Percentiles rank a stretch among this genome's conserved stretches.
Evolutionary conservation across 2,888 invertebrate species (phyloP).

Genomic region (Thera obeliscata): DNA sequence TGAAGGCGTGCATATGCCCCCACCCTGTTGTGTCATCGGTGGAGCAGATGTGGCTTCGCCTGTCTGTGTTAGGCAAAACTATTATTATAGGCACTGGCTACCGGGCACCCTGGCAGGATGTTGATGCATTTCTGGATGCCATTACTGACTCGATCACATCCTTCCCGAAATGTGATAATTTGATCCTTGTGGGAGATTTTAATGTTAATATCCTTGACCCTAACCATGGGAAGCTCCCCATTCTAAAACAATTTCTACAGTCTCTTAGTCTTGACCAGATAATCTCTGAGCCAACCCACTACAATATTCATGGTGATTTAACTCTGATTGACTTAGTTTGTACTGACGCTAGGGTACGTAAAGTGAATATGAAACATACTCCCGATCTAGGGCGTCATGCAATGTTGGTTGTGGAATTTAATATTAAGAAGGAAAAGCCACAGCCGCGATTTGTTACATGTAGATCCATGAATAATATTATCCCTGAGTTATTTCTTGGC

Average conservation of each 20-base stretch:
- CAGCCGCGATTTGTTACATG: too few relatives aligned
- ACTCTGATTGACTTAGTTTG: neutral
- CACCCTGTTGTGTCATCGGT: too few relatives aligned
- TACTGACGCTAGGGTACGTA: neutral
- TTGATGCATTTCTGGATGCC: neutral
- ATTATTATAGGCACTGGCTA: too few relatives aligned
- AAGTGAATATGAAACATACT: neutral
- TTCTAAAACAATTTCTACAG: neutral
- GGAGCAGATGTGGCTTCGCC: too few relatives aligned
- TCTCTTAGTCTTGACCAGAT: neutral
- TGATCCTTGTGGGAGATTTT: neutral
- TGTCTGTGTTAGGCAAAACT: too few relatives aligned
- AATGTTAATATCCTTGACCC: neutral
- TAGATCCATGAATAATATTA: too few relatives aligned
- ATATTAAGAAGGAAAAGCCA: too few relatives aligned
- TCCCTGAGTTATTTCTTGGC: too few relatives aligned
- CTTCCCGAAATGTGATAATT: neutral
- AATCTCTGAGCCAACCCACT: neutral
- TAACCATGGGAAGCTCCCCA: neutral
- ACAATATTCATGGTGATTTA: neutral
- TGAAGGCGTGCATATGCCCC: too few relatives aligned
- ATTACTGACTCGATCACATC: neutral
- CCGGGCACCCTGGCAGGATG: neutral
- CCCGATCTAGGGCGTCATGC: neutral
- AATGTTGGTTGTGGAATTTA: neutral